Evolutionary conservation across 2,113 vertebrate genomes (phyloP).

Genomic region (Epinephelus cyanopodus): DNA sequence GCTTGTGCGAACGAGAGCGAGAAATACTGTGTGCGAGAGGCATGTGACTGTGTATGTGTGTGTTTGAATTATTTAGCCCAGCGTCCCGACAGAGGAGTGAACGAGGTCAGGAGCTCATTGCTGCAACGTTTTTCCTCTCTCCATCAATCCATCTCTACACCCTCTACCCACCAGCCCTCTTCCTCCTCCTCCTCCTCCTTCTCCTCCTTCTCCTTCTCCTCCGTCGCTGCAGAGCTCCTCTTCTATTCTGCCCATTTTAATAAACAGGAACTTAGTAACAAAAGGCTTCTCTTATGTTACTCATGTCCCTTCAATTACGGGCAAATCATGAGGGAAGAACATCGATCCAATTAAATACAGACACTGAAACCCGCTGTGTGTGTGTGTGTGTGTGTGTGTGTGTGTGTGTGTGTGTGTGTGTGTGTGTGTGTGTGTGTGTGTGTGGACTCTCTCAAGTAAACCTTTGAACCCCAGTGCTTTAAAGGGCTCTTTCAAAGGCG

Average conservation of each 20-base stretch:
- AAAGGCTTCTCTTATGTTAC: slow-evolving; percentile 72
- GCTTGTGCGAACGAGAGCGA: slow-evolving; percentile 37
- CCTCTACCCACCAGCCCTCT: slow-evolving; percentile 36
- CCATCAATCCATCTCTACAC: slow-evolving; percentile 48
- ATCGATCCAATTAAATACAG: slow-evolving; percentile 77
- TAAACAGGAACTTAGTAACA: slow-evolving; percentile 72
- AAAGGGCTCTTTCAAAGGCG: slow-evolving; percentile 72
- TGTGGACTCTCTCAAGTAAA: slow-evolving; percentile 62
- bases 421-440: slow-evolving; percentile 35
- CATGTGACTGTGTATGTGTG: slow-evolving; percentile 71
- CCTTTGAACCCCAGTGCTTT: slow-evolving; percentile 74
- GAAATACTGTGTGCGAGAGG: slow-evolving; percentile 59
- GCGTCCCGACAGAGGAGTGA: slow-evolving; percentile 80
- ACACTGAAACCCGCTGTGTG: slow-evolving; percentile 47
- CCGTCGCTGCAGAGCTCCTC: slow-evolving; percentile 17
- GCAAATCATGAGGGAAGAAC: slow-evolving; percentile 61
- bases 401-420: slow-evolving; percentile 24
- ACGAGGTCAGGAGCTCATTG: slow-evolving; percentile 82
- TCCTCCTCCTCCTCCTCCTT: slow-evolving; percentile 9
- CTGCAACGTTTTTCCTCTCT: slow-evolving; percentile 66
- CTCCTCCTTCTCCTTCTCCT: slow-evolving; percentile 18
- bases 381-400: slow-evolving; percentile 32
- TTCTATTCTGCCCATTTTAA: slow-evolving; percentile 48
- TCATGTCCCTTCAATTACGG: slow-evolving; percentile 70
- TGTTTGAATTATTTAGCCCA: slow-evolving; percentile 80